Conservation (phyloP, 2,797 vertebrate species). For the Rhodeus uyekii region DNA sequence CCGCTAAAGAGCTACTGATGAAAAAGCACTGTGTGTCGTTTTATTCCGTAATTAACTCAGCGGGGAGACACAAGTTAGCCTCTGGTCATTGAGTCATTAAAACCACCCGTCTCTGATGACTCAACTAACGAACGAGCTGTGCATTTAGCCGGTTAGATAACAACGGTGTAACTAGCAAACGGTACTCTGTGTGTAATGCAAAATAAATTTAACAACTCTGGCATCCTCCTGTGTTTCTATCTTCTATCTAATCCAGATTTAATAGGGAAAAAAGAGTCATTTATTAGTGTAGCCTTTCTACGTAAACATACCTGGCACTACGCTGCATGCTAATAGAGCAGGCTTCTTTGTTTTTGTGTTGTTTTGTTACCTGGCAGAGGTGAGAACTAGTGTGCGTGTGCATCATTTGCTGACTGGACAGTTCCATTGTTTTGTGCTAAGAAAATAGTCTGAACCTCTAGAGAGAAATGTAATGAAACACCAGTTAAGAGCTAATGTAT, state of each 20-base stretch:
- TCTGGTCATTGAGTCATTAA: constrained; percentile 59
- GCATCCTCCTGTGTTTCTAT: constrained; percentile 5
- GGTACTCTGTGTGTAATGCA: constrained; percentile 60
- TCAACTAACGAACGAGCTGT: constrained; percentile 20
- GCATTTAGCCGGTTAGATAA: constrained; percentile 36
- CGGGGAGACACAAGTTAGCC: constrained; percentile 45
- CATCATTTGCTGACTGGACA: constrained; percentile 43
- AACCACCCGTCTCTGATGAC: constrained; percentile 56
- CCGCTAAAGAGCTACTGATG: constrained; percentile 31
- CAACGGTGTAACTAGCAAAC: constrained; percentile 50
- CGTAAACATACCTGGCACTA: constrained; percentile 30
- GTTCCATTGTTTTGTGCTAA: constrained; percentile 25
- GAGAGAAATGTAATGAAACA: constrained; percentile 31
- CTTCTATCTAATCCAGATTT: constrained; percentile 34
- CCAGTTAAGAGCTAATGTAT: neutral
- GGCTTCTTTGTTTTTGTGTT: constrained; percentile 15
- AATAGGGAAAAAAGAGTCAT: constrained; percentile 4
- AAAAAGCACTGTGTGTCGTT: constrained; percentile 45
- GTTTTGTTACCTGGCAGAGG: constrained; percentile 44
- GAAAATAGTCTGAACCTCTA: constrained; percentile 29
- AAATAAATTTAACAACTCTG: constrained; percentile 41
- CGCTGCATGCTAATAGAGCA: neutral
- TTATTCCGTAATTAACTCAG: constrained; percentile 54
- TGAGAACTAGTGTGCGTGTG: neutral
- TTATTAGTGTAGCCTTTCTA: constrained; percentile 30